Percentiles rank a stretch among this genome's conserved stretches.
These are phyloP conservation scores for Xylota sylvarum DNA, from an alignment of 2,888 invertebrate species.

Conservation along the genomic window DNA sequence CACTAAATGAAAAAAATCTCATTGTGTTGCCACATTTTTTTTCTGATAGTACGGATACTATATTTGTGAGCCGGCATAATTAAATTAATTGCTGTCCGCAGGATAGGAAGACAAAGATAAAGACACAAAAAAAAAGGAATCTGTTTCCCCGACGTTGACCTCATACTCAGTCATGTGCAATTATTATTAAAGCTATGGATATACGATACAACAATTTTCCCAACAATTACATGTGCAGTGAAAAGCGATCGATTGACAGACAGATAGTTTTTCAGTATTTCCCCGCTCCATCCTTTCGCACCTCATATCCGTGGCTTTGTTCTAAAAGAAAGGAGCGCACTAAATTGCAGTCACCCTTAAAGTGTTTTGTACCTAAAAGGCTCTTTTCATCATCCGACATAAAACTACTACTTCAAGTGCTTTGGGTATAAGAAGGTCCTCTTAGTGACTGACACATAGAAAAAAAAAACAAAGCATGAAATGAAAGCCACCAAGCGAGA, in stretches of 20 bases:
- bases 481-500: not conserved
- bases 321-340: constrained; percentile 9
- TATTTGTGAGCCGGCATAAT: constrained; percentile 1
- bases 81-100: constrained; percentile 18
- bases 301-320: not conserved
- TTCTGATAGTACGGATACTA: not conserved
- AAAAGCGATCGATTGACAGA: constrained; percentile 36
- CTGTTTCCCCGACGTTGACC: not conserved
- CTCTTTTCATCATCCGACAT: constrained; percentile 1
- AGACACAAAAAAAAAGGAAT: not conserved
- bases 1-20: constrained; percentile 23
- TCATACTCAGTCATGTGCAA: not conserved
- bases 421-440: not conserved
- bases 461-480: too few relatives aligned
- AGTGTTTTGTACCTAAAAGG: constrained; percentile 2
- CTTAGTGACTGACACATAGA: not conserved
- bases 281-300: not conserved
- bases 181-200: constrained; percentile 15
- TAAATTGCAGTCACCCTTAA: constrained; percentile 19
- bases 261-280: constrained; percentile 14
- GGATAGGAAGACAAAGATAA: constrained; percentile 1
- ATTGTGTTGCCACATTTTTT: not conserved
- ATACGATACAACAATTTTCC: constrained; percentile 25
- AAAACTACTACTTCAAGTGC: constrained; percentile 1
- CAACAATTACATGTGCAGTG: constrained; percentile 24